phyloP scores from a whole-genome alignment of 2,113 vertebrate species.

The Casuarius casuarius region DNA sequence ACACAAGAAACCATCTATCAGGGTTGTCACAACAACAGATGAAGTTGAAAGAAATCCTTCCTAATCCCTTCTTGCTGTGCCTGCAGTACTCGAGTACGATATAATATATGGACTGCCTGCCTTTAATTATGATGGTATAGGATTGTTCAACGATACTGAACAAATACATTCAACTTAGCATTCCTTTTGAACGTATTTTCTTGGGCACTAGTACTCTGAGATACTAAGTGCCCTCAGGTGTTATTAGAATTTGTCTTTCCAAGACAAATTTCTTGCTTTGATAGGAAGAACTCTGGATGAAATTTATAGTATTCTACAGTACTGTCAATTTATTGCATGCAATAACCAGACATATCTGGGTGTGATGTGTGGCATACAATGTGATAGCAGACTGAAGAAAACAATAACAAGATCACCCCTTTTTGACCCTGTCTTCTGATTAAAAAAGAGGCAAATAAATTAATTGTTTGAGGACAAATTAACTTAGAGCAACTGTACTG shows the following conservation, averaged over 20 bases:
- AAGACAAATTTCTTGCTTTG: neutral
- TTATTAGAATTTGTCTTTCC: neutral
- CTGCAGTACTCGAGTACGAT: neutral
- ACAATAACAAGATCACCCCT: neutral
- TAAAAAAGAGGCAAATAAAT: conserved; percentile 41
- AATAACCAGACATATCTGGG: neutral
- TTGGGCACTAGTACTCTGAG: conserved; percentile 42
- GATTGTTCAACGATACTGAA: neutral
- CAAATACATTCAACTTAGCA: conserved; percentile 6
- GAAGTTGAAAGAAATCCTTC: neutral
- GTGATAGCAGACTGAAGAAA: conserved; percentile 22
- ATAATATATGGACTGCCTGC: conserved; percentile 1
- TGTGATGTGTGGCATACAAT: neutral
- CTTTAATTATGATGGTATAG: conserved; percentile 30
- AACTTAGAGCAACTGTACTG: conserved; percentile 29
- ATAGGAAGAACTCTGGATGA: neutral
- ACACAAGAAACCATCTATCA: neutral
- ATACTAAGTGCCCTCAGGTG: conserved; percentile 45
- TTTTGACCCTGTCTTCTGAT: conserved; percentile 34
- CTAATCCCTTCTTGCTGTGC: conserved; percentile 26
- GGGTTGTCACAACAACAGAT: neutral
- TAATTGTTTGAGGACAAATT: conserved; percentile 18
- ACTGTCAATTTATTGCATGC: neutral
- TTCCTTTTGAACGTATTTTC: conserved; percentile 5
- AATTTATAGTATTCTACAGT: conserved; percentile 8